Evolutionary conservation across 2,888 invertebrate genomes (phyloP), one percentile per base, ranked within the genome.

Genomic region (Caenorhabditis imperialis): DNA sequence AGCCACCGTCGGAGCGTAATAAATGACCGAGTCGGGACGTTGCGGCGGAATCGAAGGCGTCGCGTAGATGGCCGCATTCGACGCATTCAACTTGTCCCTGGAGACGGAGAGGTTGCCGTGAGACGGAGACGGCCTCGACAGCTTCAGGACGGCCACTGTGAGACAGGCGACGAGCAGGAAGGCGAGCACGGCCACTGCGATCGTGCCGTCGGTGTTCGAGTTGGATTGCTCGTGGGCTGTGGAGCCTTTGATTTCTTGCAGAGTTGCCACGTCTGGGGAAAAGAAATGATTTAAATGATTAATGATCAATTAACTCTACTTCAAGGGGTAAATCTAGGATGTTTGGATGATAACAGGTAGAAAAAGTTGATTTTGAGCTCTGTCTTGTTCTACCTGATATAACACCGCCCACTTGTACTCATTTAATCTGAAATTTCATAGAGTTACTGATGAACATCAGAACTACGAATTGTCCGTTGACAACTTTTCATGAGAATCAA

Each of bases 201-300:
- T 69, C 14, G 70, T 81, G 27, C 76, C 73, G 57, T 67, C 79
- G 20, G 67, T 67, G 40, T 47, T 48, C 20, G 30, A 20, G n/a
- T 8, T n/a, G n/a, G 51, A 40, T 42, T 55, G 63, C 12, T 63
- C 53, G 45, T 72, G 57, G 4, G 69, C 38, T 10, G 58, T 60
- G 37, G 69, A 60, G 16, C 73, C 63, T 45, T 82, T 82, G 65
- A 83, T 80, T 45, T 83, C 81, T 35, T 79, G 78, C 2, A 84
- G 72, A 5, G 82, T 73, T 14, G 80, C 72, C 16, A 83, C 62
- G 76, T 84, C 84, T 82, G n/a, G n/a, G n/a, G n/a, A n/a, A n/a
- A n/a, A n/a, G n/a, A n/a, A n/a, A n/a, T n/a, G n/a, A n/a, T n/a
- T n/a, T n/a, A n/a, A n/a, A n/a, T n/a, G n/a, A n/a, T n/a, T n/a